Evolutionary conservation across 2,113 vertebrate species (phyloP), one percentile per base, ranked within the genome.

Genomic region (Pelodiscus sinensis): DNA sequence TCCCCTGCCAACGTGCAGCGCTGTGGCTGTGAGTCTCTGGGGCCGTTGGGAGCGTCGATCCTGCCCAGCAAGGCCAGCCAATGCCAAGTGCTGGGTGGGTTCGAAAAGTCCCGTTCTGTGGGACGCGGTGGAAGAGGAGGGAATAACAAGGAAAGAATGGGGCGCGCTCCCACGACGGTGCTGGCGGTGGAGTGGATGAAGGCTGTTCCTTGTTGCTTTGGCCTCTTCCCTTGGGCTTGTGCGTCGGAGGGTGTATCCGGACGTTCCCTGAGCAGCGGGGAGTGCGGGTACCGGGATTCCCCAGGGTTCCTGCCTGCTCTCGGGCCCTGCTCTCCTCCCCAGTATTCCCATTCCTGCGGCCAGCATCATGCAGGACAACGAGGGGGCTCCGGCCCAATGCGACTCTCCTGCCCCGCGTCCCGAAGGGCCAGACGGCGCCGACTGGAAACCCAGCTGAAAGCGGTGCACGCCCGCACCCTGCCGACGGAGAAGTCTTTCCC

Each of bases 111-210:
- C 29, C 0, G 7, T 52, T 58, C 24, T 57, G 1, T 0, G n/a
- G 80, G 0, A 2, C 54, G 79, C 0, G 0, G 25, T 31, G 52
- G 51, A 71, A 25, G n/a, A 79, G 79, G 57, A 81, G 85, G 92
- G 86, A 95, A 85, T 85, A 85, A 80, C 15, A 6, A 27, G 82
- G 85, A 57, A 90, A 81, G 44, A 68, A 31, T 5, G 9, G 79
- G 44, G 78, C 2, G 0, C 51, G 57, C 25, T 82, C 12, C 86
- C 44, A 52, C 8, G 2, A 1, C 51, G 77, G 16, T 50, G 80
- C 80, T 31, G 80, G 15, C 0, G 6, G 52, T 56, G 29, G 58
- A 29, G 35, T 58, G 35, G 31, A 50, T 8, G 38, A 11, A 55
- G 44, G n/a, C 55, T 19, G 56, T 3, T 87, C 71, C 55, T 2